These are phyloP conservation scores for Amniataba percoides DNA, from an alignment of 2,797 vertebrate species.

Conservation along the genomic window DNA sequence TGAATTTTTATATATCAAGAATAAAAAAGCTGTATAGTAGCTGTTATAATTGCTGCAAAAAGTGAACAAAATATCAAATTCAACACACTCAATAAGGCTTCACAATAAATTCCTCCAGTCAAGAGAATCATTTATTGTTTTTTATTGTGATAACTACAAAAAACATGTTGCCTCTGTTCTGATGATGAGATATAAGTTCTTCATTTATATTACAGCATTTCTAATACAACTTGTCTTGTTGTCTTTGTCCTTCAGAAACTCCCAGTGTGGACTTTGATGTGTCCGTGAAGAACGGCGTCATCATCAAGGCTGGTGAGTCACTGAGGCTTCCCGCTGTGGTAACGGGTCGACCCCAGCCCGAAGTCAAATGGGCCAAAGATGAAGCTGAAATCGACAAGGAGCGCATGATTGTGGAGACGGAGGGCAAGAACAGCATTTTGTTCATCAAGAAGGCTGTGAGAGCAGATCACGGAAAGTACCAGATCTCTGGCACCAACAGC, in stretches of 20 bases:
- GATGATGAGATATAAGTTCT: neutral
- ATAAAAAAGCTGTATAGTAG: neutral
- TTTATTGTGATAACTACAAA: neutral
- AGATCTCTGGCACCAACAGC: slow-evolving; percentile 93
- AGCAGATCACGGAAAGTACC: slow-evolving; percentile 93
- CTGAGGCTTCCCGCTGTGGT: slow-evolving; percentile 93
- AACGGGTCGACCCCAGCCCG: slow-evolving; percentile 92
- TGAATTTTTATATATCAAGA: neutral
- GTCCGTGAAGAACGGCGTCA: slow-evolving; percentile 92
- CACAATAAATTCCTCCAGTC: neutral
- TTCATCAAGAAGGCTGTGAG: slow-evolving; percentile 91
- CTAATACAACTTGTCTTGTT: neutral
- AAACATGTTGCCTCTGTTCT: neutral
- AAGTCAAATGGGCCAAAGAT: slow-evolving; percentile 91
- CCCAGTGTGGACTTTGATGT: slow-evolving; percentile 91
- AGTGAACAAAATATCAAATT: neutral
- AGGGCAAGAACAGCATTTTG: slow-evolving; percentile 90
- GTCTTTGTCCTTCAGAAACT: slow-evolving; percentile 82
- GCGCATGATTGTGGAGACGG: slow-evolving; percentile 88
- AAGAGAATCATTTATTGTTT: neutral
- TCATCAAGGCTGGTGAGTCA: slow-evolving; percentile 92
- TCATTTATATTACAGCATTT: neutral
- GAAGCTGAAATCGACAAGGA: slow-evolving; percentile 92
- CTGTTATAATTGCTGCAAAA: neutral
- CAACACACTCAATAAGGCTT: neutral